Base-by-base conservation (phyloP, 2,888 invertebrate genomes). In the Hirtodrosophila alboralis region DNA sequence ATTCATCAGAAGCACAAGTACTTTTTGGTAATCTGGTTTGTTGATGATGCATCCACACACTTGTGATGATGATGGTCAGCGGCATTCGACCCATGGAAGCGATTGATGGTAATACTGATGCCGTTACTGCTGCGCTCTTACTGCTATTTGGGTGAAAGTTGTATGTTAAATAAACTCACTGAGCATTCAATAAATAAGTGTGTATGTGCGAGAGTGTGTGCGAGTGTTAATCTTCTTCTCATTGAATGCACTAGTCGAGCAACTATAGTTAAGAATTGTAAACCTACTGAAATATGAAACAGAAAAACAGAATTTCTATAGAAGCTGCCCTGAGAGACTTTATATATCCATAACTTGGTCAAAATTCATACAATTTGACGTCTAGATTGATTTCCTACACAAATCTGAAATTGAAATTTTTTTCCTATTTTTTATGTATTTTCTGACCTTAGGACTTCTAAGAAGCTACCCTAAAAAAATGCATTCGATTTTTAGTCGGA, bases 131-230 rank as follows among this genome's bases (percentile, higher is more conserved):
- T 47, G 60, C 43, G 52, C 52, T 54, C 52, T 49, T 45, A 40
- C 53, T 43, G 73, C 54, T 13, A 60, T 57, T 61, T 76, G 52
- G 78, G 78, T 84, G 78, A 79, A 79, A 79, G 78, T 79, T 79
- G 49, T 53, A 23, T 51, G 61, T 63, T 57, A 48, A 60, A 53
- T 21, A 43, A 52, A 65, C 26, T 38, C 60, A 58, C 52, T 36
- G 45, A 30, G 14, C 26, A 40, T 28, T 40, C 36, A 27, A 65
- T 43, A 49, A 37, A 44, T 16, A 21, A n/a, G n/a, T 31, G 4
- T 14, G 36, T 26, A 33, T 48, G 23, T 37, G 43, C 37, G 37
- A 9, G 12, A 10, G 8, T 18, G n/a, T 37, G 3, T 13, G n/a
- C 7, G 47, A 31, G 30, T 9, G 27, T 3, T 18, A 30, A 30